A percentile compares a stretch with the other conserved stretches of the same genome.
phyloP scores from a whole-genome alignment of 2,888 invertebrate genomes.

The Scaptomyza flava region DNA sequence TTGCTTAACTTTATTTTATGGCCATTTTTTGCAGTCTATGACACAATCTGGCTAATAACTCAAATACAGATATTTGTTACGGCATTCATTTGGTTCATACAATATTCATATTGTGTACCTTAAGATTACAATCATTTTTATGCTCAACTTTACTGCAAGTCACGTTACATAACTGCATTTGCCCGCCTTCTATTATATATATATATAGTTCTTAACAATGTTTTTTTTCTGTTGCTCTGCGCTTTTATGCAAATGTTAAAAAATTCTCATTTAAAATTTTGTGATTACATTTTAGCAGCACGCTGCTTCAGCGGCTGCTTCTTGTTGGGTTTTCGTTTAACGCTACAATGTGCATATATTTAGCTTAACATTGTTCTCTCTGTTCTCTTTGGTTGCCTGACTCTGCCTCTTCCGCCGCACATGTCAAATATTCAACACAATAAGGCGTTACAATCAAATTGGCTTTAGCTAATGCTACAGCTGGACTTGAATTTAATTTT shows the following conservation, averaged over 20 bases:
- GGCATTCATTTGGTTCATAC: conserved; percentile 11
- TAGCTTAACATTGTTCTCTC: conserved; percentile 3
- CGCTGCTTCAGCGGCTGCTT: conserved; percentile 6
- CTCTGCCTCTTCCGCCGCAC: neutral
- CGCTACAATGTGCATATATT: conserved; percentile 41
- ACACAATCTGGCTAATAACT: conserved; percentile 6
- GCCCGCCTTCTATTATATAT: conserved; percentile 7
- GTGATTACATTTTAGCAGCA: conserved; percentile 57
- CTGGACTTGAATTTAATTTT: conserved; percentile 5
- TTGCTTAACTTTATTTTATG: neutral
- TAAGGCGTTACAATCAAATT: conserved; percentile 35
- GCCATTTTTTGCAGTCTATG: conserved; percentile 1
- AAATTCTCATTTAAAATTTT: conserved; percentile 51
- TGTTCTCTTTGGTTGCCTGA: neutral
- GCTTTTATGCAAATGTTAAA: conserved; percentile 63
- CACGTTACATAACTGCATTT: conserved; percentile 43
- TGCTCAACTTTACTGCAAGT: conserved; percentile 19
- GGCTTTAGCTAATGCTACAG: conserved; percentile 1
- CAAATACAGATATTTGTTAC: conserved; percentile 9
- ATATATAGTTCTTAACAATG: neutral
- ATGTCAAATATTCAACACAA: conserved; percentile 30
- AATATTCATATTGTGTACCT: conserved; percentile 14
- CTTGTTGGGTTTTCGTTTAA: conserved; percentile 35
- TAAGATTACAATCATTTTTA: conserved; percentile 21
- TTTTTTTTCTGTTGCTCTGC: conserved; percentile 14